Base-by-base conservation (phyloP, 2,113 vertebrate species). In the Phycodurus eques region DNA sequence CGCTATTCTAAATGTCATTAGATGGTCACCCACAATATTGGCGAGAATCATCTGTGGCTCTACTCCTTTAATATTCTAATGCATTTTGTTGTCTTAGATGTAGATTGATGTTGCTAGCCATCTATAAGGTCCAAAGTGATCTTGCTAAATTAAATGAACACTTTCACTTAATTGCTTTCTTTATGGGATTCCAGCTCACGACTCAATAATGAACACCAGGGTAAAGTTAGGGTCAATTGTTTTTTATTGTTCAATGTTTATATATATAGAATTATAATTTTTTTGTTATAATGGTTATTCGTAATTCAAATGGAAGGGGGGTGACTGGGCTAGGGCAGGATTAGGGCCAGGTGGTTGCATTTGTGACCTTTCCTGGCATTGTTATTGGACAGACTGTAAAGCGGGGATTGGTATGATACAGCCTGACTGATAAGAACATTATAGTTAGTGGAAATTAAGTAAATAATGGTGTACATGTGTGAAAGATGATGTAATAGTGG, bases 401-500 rank as follows among this genome's bases (percentile, higher is more conserved):
- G 27, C 2, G 47, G 44, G 57, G 42, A 27, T 53, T 8, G 64
- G 6, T 60, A 13, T 61, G 12, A 3, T 59, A 10, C 39, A 53
- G n/a, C 46, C 22, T 73, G 51, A 66, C 31, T 20, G 43, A 76
- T 56, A 27, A 49, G 27, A 49, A 46, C 17, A 69, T 59, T 53
- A 72, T 82, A 72, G 54, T 69, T 68, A 56, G 31, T 70, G 35
- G 5, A n/a, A 67, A 46, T 51, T 10, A 8, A 22, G 13, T n/a
- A 35, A 13, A 13, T 15, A 17, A 61, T 51, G 39, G 47, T 7
- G 2, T 53, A 54, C 54, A 49, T 62, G 20, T 27, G 39, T 63
- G 71, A 57, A 62, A 74, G 53, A 65, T 31, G 27, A 12, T 73
- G 54, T 31, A 59, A 78, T 49, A 70, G 15, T n/a, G 35, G 71